Conservation (phyloP, 2,113 vertebrate genomes). For the Ploceus nigricollis region DNA sequence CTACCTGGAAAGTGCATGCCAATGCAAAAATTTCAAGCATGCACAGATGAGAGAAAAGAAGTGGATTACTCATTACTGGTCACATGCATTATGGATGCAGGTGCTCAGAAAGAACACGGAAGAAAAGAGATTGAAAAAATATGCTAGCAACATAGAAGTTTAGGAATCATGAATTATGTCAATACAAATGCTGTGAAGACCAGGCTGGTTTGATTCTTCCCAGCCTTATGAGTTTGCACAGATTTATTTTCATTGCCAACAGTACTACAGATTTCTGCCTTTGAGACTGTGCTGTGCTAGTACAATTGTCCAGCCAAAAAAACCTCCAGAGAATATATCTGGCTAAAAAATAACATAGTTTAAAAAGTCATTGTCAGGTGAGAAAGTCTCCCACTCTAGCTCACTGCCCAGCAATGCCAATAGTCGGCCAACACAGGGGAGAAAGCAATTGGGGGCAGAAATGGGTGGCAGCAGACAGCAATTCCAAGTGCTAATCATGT, state of each 20-base stretch:
- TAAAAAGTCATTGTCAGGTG: neutral
- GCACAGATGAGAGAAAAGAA: neutral
- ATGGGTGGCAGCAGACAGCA: neutral
- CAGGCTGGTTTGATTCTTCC: neutral
- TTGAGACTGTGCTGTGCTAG: neutral
- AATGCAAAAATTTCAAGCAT: neutral
- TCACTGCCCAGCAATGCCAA: neutral
- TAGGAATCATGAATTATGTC: neutral
- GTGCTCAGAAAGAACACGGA: neutral
- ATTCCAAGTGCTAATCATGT: neutral
- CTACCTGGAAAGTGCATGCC: neutral
- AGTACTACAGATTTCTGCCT: neutral
- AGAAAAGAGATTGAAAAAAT: neutral
- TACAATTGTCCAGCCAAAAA: neutral
- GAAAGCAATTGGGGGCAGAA: neutral
- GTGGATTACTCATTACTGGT: neutral
- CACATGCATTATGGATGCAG: neutral
- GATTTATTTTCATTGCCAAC: neutral
- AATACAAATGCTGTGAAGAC: neutral
- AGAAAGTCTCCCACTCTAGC: neutral
- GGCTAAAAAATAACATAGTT: neutral
- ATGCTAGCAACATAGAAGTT: neutral
- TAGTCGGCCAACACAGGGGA: neutral
- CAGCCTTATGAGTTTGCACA: rapidly evolving
- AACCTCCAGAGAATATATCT: neutral